Conservation (phyloP, 2,797 vertebrate species). For the Pantherophis alleghaniensis region DNA sequence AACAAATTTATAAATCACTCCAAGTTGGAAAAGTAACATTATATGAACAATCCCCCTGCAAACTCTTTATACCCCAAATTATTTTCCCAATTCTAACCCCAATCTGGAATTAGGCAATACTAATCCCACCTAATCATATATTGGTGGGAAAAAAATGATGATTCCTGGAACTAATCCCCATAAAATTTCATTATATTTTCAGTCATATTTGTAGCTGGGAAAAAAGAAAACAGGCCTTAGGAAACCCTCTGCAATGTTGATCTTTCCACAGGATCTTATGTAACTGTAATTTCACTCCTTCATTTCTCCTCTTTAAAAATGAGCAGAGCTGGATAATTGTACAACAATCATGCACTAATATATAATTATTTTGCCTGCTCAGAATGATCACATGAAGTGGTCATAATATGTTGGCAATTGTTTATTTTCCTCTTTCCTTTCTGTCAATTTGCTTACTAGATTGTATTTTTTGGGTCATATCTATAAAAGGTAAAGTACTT, state of each 20-base stretch:
- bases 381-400: not conserved
- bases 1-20: not conserved
- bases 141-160: not conserved
- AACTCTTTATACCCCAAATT: not conserved
- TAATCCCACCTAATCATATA: not conserved
- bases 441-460: not conserved
- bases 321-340: not conserved
- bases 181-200: not conserved
- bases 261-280: not conserved
- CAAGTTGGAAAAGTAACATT: constrained; percentile 35
- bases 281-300: not conserved
- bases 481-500: not conserved
- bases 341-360: not conserved
- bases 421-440: not conserved
- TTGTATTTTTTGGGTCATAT: not conserved
- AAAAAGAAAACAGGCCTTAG: no score
- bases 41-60: constrained; percentile 13
- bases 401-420: not conserved
- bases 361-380: not conserved
- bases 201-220: not conserved
- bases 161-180: not conserved
- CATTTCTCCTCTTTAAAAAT: not conserved
- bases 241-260: not conserved
- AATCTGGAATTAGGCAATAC: not conserved
- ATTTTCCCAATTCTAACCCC: not conserved